A percentile compares a stretch with the other conserved stretches of the same genome.
Evolutionary conservation across 2,113 vertebrate genomes (phyloP).

Genomic region (Lota lota): DNA sequence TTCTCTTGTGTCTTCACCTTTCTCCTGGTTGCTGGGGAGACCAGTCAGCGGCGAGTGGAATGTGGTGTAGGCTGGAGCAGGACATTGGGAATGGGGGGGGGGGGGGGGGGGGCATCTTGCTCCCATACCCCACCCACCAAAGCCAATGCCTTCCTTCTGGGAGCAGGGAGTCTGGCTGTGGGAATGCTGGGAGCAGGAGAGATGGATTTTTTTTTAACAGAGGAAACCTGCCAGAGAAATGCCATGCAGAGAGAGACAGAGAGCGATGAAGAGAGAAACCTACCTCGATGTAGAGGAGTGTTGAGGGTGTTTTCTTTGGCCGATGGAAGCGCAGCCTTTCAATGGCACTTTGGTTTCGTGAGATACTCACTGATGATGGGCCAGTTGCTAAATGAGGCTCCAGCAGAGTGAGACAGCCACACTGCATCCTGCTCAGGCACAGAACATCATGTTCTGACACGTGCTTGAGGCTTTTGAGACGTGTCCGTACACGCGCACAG

Average conservation of each 20-base stretch:
- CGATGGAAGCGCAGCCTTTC: constrained; percentile 63
- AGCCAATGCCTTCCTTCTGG: constrained; percentile 56
- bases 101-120: constrained; percentile 29
- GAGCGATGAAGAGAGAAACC: constrained; percentile 67
- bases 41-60: constrained; percentile 68
- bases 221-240: constrained; percentile 74
- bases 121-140: constrained; percentile 44
- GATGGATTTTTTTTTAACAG: constrained; percentile 71
- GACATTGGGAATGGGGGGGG: constrained; percentile 15
- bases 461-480: constrained; percentile 13
- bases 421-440: constrained; percentile 44
- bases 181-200: constrained; percentile 69
- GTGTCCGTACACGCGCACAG: constrained; percentile 21
- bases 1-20: constrained; percentile 55
- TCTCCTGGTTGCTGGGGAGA: constrained; percentile 68
- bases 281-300: constrained; percentile 52
- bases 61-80: constrained; percentile 64
- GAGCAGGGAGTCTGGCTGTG: constrained; percentile 68
- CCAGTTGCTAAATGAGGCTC: constrained; percentile 54
- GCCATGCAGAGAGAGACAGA: constrained; percentile 61
- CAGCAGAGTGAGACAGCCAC: constrained; percentile 58
- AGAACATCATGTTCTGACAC: constrained; percentile 26
- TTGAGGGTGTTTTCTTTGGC: constrained; percentile 65
- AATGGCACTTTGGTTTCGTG: constrained; percentile 50
- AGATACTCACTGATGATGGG: constrained; percentile 59